Percentiles rank a stretch among this genome's conserved stretches.
phyloP scores from a whole-genome alignment of 2,888 invertebrate genomes.

The Cerastis rubricosa region DNA sequence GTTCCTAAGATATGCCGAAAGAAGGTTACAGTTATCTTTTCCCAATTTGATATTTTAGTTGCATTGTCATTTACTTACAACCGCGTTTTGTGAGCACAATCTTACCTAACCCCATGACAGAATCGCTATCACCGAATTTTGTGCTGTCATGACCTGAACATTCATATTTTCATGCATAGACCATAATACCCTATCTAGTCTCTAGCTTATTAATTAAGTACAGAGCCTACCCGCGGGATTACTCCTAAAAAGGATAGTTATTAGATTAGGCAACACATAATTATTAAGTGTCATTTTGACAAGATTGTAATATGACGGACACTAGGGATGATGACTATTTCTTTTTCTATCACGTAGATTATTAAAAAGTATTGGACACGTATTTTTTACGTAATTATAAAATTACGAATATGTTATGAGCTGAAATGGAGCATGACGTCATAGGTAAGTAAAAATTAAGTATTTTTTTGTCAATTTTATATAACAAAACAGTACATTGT shows the following conservation, averaged over 20 bases:
- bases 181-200: not conserved
- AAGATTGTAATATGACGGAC: not conserved
- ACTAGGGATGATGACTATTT: too few relatives aligned
- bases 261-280: slow-evolving; percentile 20
- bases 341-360: too few relatives aligned
- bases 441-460: too few relatives aligned
- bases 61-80: not conserved
- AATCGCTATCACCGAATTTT: slow-evolving; percentile 25
- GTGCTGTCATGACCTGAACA: slow-evolving; percentile 13
- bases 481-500: too few relatives aligned
- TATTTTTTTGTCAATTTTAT: too few relatives aligned
- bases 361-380: too few relatives aligned
- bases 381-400: too few relatives aligned
- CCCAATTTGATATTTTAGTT: slow-evolving; percentile 2
- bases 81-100: not conserved
- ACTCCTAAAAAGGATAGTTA: slow-evolving; percentile 17
- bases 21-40: not conserved
- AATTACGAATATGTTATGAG: too few relatives aligned
- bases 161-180: slow-evolving; percentile 27
- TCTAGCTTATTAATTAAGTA: slow-evolving; percentile 39
- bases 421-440: too few relatives aligned
- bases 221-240: slow-evolving; percentile 25
- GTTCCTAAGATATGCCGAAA: not conserved
- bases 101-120: slow-evolving; percentile 22
- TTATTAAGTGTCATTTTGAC: slow-evolving; percentile 18